Evolutionary conservation across 2,888 invertebrate species (phyloP).

Genomic region (Aphrophora alni): DNA sequence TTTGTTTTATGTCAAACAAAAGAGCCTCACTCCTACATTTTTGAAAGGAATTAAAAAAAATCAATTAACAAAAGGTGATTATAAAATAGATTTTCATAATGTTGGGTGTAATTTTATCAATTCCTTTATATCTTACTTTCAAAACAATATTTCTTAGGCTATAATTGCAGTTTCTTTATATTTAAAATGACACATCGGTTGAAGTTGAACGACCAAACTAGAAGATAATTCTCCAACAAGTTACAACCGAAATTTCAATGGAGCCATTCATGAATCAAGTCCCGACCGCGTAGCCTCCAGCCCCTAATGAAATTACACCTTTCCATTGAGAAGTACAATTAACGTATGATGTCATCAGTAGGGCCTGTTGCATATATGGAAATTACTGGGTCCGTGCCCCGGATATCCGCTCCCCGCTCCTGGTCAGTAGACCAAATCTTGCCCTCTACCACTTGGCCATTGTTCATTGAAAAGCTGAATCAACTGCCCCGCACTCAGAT

Average conservation of each 20-base stretch:
- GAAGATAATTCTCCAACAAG: not conserved
- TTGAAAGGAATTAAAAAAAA: too few relatives aligned
- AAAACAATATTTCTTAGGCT: too few relatives aligned
- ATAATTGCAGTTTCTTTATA: too few relatives aligned
- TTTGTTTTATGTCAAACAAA: too few relatives aligned
- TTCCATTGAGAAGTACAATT: not conserved
- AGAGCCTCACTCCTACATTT: too few relatives aligned
- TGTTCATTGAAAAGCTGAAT: not conserved
- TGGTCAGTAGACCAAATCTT: slow-evolving; percentile 9
- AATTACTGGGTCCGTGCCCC: not conserved
- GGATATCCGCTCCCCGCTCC: slow-evolving; percentile 9
- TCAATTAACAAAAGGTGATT: too few relatives aligned
- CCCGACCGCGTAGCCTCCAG: not conserved
- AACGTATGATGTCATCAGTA: not conserved
- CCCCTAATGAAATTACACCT: not conserved
- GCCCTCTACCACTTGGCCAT: not conserved
- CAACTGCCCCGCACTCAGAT: not conserved
- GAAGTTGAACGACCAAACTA: too few relatives aligned
- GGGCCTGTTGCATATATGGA: slow-evolving; percentile 7
- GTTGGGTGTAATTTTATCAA: too few relatives aligned
- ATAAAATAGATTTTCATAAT: too few relatives aligned
- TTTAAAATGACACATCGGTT: too few relatives aligned
- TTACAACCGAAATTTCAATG: not conserved
- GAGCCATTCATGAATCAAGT: not conserved
- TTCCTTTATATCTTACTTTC: too few relatives aligned